phyloP scores from a whole-genome alignment of 2,113 vertebrate genomes.

The Bungarus multicinctus region DNA sequence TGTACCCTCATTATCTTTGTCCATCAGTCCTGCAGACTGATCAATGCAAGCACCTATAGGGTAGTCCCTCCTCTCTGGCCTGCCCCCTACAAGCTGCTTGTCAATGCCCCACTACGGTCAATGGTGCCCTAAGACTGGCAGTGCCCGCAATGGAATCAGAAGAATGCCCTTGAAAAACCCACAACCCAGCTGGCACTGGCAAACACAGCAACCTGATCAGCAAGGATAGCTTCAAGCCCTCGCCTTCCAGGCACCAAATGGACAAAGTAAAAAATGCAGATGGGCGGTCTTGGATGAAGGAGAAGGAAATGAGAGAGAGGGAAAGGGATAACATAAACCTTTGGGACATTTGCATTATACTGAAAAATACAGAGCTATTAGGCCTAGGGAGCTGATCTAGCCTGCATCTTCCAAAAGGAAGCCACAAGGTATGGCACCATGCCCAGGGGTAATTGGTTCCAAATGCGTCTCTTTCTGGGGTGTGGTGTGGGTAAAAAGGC shows the following conservation, averaged over 20 bases:
- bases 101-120: not conserved
- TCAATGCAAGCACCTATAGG: not conserved
- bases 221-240: not conserved
- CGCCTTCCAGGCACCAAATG: not conserved
- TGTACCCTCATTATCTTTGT: not conserved
- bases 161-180: conserved; percentile 28
- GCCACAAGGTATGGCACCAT: conserved; percentile 1
- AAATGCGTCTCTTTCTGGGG: conserved; percentile 22
- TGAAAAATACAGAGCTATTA: not conserved
- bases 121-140: not conserved
- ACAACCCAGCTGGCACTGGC: not conserved
- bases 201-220: not conserved
- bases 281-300: not conserved
- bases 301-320: too few relatives aligned
- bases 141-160: conserved; percentile 6
- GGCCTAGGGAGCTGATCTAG: not conserved
- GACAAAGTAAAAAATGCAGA: not conserved
- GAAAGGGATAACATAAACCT: not conserved
- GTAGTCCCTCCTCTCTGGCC: not conserved
- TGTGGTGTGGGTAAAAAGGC: conserved; percentile 13
- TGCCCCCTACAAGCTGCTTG: not conserved
- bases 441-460: conserved; percentile 27
- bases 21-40: not conserved
- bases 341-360: too few relatives aligned
- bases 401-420: not conserved